A percentile compares a stretch with the other conserved stretches of the same genome.
Evolutionary conservation across 1,140 invertebrate species (phyloP).

Genomic region (Metopolophium dirhodum): DNA sequence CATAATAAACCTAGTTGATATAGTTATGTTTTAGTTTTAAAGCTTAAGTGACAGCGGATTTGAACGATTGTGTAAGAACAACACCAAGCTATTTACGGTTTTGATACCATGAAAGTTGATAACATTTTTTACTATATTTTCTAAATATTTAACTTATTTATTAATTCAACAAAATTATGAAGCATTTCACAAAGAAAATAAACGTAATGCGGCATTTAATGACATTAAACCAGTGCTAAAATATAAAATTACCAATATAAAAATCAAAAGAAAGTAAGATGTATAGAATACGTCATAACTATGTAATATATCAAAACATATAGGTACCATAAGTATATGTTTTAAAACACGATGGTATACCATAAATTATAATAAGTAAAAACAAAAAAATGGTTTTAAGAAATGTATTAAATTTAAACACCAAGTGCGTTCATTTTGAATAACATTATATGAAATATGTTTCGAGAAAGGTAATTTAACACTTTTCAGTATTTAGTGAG

Average conservation of each 20-base stretch:
- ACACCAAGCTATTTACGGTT: not conserved
- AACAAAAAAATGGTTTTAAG: not conserved
- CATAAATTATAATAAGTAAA: not conserved
- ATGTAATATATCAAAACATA: not conserved
- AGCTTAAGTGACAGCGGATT: not conserved
- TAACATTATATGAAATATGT: not conserved
- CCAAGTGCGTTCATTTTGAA: not conserved
- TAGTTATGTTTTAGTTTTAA: not conserved
- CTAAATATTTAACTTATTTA: conserved; percentile 2
- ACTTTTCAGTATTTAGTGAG: not conserved
- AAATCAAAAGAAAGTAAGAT: not conserved
- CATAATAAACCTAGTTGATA: too few species aligned
- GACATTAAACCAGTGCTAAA: not conserved
- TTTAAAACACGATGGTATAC: not conserved
- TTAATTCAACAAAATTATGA: not conserved
- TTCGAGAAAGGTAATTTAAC: not conserved
- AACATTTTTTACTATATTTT: not conserved
- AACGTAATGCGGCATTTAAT: not conserved
- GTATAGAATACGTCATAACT: not conserved
- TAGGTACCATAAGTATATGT: not conserved
- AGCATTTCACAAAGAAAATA: not conserved
- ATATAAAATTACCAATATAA: not conserved
- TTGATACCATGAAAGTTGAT: not conserved
- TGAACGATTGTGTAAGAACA: not conserved
- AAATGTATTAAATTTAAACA: not conserved